These are phyloP conservation scores for Piscicola geometra DNA, from an alignment of 2,888 invertebrate genomes.

Conservation along the genomic window DNA sequence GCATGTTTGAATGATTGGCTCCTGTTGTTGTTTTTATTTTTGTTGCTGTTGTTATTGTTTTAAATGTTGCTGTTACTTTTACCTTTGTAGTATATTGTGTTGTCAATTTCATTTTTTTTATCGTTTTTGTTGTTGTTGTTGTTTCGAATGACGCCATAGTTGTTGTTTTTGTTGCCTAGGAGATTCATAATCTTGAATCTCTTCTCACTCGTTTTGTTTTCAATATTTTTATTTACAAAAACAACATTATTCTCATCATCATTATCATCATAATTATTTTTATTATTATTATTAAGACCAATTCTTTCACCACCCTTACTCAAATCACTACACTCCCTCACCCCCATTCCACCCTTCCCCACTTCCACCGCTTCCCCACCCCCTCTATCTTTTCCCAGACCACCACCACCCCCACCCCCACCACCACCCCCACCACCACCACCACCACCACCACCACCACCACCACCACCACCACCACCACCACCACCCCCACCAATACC, in stretches of 20 bases:
- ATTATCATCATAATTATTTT: background rate
- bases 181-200: no score
- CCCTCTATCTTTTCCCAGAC: background rate
- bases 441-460: constrained; percentile 26
- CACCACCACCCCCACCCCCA: constrained; percentile 16
- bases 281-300: background rate
- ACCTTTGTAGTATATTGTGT: no score
- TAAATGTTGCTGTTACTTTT: no score
- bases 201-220: no score
- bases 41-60: no score
- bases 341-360: background rate
- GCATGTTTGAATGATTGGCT: no score
- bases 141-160: no score
- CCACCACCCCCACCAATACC: constrained; percentile 8
- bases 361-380: background rate
- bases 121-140: no score
- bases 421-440: constrained; percentile 19
- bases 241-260: background rate
- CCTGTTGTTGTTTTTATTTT: no score
- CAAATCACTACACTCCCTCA: background rate
- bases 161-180: no score
- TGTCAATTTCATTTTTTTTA: no score
- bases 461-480: constrained; percentile 19
- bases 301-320: background rate
- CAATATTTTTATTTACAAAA: no score